Base-by-base conservation (phyloP, 2,888 invertebrate genomes). In the Hyalella azteca region DNA sequence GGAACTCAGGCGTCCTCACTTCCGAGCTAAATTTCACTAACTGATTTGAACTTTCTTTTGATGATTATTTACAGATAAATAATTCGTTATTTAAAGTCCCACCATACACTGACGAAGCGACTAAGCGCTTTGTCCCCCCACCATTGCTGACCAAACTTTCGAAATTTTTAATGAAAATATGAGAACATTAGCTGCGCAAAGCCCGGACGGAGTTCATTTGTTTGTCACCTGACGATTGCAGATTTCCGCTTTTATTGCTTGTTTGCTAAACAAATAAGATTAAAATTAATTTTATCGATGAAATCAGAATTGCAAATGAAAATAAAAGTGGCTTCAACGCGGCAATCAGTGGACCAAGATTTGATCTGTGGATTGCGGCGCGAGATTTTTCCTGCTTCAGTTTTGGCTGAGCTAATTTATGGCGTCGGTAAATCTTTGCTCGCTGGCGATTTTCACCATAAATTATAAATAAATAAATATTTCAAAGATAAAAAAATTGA, bases 261-360 rank as follows among this genome's bases (percentile, higher is more conserved):
- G 29, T 66, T 66, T 66, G 36, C 66, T 29, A n/a, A 66, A 36
- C 66, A 36, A 66, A 66, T 36, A 66, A 32, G 66, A 66, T 66
- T 66, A 66, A 4, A 32, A 66, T 66, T 29, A 36, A 66, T 66
- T 66, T 66, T 66, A 66, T 66, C 36, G 36, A 66, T 66, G 66
- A 66, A 66, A 66, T 66, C 66, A 66, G 66, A 32, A 66, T 66
- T 66, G 66, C 66, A 66, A 66, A 66, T 66, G 66, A 66, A 66
- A 36, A 19, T 36, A 36, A 36, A 29, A 66, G 66, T 19, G 66
- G 66, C 66, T 66, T 36, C 29, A 36, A 36, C 36, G 66, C 66
- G n/a, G 66, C 66, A 66, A 66, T 66, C 66, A 66, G 36, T 36
- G 66, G 19, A 15, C 9, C 36, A 66, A 66, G 66, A 66, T 66